phyloP scores from a whole-genome alignment of 2,888 invertebrate genomes.

The Melieria picta region DNA sequence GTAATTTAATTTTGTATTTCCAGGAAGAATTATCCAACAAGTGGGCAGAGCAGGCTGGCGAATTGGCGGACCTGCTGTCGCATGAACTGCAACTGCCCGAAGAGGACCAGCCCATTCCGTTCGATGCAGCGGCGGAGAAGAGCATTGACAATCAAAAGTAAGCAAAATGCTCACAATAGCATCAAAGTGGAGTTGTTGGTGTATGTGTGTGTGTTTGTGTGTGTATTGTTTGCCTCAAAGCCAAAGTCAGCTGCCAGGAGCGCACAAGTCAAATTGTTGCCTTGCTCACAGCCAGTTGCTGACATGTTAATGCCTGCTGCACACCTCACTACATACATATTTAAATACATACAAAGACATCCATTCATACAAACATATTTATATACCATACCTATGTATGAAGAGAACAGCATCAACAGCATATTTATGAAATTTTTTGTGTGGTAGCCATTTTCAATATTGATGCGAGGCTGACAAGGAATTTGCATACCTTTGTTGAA shows the following conservation, averaged over 20 bases:
- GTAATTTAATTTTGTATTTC: constrained; percentile 26
- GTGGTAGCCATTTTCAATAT: no score
- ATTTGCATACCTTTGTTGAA: no score
- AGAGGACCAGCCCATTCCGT: constrained; percentile 75
- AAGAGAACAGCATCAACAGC: no score
- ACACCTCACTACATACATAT: not conserved
- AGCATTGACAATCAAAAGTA: constrained; percentile 91
- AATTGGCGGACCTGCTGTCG: constrained; percentile 71
- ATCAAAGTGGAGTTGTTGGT: not conserved
- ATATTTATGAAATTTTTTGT: no score
- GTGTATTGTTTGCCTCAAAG: not conserved
- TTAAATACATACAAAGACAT: not conserved
- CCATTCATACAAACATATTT: not conserved
- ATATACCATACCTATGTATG: not conserved
- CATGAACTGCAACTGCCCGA: constrained; percentile 65
- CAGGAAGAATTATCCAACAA: constrained; percentile 67
- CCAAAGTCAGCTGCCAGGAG: no score
- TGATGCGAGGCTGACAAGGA: no score
- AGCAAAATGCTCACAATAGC: constrained; percentile 43
- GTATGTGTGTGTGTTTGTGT: constrained; percentile 13
- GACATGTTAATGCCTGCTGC: no score
- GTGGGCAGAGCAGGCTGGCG: constrained; percentile 76
- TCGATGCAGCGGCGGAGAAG: constrained; percentile 85
- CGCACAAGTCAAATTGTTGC: not conserved
- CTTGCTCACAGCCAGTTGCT: no score